phyloP scores from a whole-genome alignment of 1,140 invertebrate species.

The Drosophila parabipectinata region DNA sequence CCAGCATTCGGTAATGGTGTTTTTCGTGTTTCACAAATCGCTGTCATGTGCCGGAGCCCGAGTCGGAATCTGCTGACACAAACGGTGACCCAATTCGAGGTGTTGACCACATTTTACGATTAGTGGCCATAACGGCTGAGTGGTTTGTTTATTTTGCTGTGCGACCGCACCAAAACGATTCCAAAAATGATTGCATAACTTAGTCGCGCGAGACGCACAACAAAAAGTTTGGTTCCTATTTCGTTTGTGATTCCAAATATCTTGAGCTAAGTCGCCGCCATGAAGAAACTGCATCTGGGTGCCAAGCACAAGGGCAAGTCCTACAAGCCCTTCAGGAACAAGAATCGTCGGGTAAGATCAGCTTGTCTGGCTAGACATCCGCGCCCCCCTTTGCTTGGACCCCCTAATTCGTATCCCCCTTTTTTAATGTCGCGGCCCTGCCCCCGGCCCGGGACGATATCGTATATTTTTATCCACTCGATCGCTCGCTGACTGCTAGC shows the following conservation, averaged over 20 bases:
- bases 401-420: neutral
- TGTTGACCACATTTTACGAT: conserved; percentile 44
- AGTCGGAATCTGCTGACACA: conserved; percentile 1
- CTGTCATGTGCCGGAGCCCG: conserved; percentile 35
- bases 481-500: conserved; percentile 56
- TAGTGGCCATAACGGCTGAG: conserved; percentile 54
- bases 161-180: conserved; percentile 29
- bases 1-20: conserved; percentile 14
- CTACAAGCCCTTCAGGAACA: conserved; percentile 76
- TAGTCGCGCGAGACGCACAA: conserved; percentile 17
- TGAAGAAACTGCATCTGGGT: conserved; percentile 78
- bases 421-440: conserved; percentile 35
- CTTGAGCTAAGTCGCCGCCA: conserved; percentile 31
- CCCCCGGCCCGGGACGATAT: conserved; percentile 54
- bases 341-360: conserved; percentile 71
- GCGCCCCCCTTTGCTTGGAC: too few species aligned
- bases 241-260: neutral
- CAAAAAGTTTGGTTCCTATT: conserved; percentile 4
- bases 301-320: conserved; percentile 70
- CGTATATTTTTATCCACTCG: conserved; percentile 79
- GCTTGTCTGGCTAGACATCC: neutral
- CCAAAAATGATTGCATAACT: conserved; percentile 75
- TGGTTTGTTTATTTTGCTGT: conserved; percentile 71
- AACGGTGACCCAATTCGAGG: conserved; percentile 40
- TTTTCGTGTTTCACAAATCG: conserved; percentile 9